Evolutionary conservation across 2,113 vertebrate species (phyloP).

Genomic region (Pelvicachromis taeniatus): DNA sequence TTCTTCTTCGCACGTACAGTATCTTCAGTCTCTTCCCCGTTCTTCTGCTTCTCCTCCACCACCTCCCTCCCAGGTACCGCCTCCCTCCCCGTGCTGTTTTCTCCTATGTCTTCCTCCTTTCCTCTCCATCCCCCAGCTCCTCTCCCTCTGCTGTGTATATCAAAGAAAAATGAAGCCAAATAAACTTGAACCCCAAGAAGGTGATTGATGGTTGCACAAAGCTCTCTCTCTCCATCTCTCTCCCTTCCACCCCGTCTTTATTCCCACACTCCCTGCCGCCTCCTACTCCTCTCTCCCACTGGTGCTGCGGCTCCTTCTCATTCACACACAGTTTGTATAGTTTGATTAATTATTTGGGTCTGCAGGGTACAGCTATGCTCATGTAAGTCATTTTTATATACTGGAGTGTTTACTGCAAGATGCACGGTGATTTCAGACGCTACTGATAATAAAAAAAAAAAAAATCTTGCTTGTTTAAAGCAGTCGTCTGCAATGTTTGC

Average conservation of each 20-base stretch:
- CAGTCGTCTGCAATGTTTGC: background rate
- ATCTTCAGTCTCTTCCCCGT: background rate
- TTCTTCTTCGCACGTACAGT: background rate
- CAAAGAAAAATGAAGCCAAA: conserved; percentile 62
- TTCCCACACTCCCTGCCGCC: conserved; percentile 41
- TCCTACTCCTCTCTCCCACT: background rate
- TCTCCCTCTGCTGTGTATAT: conserved; percentile 34
- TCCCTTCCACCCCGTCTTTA: conserved; percentile 24
- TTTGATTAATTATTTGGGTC: conserved; percentile 51
- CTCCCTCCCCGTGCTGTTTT: background rate
- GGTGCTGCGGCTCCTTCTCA: background rate
- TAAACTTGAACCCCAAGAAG: conserved; percentile 61
- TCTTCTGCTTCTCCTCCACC: background rate
- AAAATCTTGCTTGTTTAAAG: background rate
- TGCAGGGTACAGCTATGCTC: conserved; percentile 10
- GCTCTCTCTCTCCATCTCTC: conserved; percentile 30
- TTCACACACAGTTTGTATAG: conserved; percentile 20
- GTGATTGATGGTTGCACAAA: conserved; percentile 67
- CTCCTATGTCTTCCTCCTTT: background rate
- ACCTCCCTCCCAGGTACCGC: background rate
- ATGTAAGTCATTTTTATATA: conserved; percentile 30
- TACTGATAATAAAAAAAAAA: background rate
- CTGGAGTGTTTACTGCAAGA: background rate
- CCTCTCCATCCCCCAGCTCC: background rate
- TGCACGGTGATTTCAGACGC: conserved; percentile 7